These are phyloP conservation scores for Dasyurus viverrinus DNA, from an alignment of 2,113 vertebrate genomes.

Conservation along the genomic window DNA sequence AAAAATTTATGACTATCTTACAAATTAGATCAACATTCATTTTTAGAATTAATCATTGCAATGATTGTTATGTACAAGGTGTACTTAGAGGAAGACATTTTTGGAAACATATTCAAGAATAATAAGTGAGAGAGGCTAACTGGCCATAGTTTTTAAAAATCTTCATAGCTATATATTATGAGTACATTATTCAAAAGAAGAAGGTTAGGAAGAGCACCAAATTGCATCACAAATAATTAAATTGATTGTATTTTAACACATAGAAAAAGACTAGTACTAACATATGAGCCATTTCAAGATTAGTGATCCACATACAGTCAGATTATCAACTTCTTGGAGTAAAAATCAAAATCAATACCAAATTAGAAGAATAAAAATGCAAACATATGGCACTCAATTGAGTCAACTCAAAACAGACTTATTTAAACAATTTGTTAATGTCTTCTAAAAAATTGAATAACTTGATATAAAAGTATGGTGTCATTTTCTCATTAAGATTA, in stretches of 20 bases:
- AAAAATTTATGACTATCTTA: neutral
- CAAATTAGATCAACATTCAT: neutral
- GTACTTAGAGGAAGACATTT: neutral
- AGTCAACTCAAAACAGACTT: neutral
- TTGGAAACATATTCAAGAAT: neutral
- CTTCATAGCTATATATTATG: neutral
- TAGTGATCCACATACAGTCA: neutral
- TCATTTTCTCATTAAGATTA: neutral
- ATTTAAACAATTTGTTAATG: neutral
- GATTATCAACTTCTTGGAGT: neutral
- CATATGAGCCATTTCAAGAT: neutral
- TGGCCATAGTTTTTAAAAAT: neutral
- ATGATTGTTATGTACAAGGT: neutral
- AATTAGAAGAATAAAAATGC: neutral
- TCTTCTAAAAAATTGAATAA: neutral
- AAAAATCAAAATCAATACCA: neutral
- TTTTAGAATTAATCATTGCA: neutral
- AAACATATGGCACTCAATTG: neutral
- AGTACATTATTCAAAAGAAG: neutral
- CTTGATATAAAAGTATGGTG: neutral
- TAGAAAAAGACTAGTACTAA: neutral
- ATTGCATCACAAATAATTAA: neutral
- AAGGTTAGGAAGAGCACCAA: neutral
- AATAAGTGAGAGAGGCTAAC: neutral
- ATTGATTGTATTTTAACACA: neutral